Evolutionary conservation across 2,797 vertebrate species (phyloP).

Genomic region (Momotus momota): DNA sequence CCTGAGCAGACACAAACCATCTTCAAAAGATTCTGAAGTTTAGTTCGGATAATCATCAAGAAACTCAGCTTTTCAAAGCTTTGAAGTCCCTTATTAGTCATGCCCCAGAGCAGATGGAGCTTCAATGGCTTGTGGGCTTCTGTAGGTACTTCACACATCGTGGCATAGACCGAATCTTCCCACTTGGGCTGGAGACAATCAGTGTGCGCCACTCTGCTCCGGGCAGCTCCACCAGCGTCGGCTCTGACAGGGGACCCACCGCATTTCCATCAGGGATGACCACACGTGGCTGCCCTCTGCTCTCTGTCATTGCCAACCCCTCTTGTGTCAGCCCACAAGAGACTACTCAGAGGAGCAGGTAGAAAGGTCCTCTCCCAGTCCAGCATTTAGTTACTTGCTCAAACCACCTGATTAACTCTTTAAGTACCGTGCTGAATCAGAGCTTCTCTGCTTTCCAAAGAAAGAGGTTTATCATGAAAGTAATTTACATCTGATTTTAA

Average conservation of each 20-base stretch:
- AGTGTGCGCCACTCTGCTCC: accelerated
- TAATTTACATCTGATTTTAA: neutral
- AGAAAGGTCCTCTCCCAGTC: neutral
- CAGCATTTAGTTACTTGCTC: neutral
- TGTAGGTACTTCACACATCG: neutral
- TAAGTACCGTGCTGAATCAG: neutral
- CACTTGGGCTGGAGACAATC: accelerated
- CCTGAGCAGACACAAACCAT: neutral
- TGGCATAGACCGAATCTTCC: accelerated
- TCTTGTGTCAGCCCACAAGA: accelerated
- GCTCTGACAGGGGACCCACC: neutral
- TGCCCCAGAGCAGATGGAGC: neutral
- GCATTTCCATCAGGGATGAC: neutral
- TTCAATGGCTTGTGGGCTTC: neutral
- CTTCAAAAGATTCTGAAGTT: slow-evolving; percentile 54
- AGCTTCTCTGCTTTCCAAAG: neutral
- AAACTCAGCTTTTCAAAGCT: slow-evolving; percentile 24
- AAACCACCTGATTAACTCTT: neutral
- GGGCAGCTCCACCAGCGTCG: neutral
- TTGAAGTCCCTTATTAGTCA: slow-evolving; percentile 25
- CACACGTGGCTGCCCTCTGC: accelerated
- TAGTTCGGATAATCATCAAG: neutral
- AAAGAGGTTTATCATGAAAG: neutral
- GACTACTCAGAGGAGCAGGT: neutral
- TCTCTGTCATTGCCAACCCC: neutral